These are phyloP conservation scores for Saccostrea glomerata DNA, from an alignment of 1,140 invertebrate genomes.

Conservation along the genomic window DNA sequence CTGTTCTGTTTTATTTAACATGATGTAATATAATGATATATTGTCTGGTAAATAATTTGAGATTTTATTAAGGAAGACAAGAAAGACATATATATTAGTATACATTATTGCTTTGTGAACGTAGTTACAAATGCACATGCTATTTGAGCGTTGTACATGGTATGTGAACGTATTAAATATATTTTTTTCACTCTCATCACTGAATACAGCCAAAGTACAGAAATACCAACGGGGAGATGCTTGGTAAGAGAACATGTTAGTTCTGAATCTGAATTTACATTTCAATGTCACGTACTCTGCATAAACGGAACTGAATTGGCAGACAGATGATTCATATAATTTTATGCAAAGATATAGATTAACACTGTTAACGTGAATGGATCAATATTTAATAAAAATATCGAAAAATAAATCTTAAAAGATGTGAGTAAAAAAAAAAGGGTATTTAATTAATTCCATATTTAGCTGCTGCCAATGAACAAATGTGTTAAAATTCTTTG, in stretches of 20 bases:
- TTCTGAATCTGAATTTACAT: not conserved
- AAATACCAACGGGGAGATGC: slow-evolving; percentile 43
- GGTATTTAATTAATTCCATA: not conserved
- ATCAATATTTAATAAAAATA: not conserved
- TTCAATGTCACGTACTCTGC: not conserved
- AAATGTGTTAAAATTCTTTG: not conserved
- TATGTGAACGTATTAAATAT: too few relatives aligned
- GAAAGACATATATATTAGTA: not conserved
- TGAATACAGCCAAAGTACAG: slow-evolving; percentile 57
- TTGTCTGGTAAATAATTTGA: too few relatives aligned
- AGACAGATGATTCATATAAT: too few relatives aligned
- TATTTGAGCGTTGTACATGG: too few relatives aligned
- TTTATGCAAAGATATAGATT: too few relatives aligned
- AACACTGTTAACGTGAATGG: not conserved
- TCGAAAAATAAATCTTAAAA: not conserved
- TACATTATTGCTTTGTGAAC: too few relatives aligned
- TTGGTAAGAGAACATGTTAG: slow-evolving; percentile 44
- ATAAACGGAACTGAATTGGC: not conserved
- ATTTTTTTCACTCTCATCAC: not conserved
- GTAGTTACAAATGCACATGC: too few relatives aligned
- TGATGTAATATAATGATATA: too few relatives aligned
- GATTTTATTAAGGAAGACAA: not conserved
- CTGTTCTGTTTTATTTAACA: too few relatives aligned
- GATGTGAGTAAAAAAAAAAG: not conserved
- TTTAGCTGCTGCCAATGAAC: not conserved